A percentile compares a stretch with the other conserved stretches of the same genome.
phyloP scores from a whole-genome alignment of 2,113 vertebrate genomes.

The Aegotheles bennettii region DNA sequence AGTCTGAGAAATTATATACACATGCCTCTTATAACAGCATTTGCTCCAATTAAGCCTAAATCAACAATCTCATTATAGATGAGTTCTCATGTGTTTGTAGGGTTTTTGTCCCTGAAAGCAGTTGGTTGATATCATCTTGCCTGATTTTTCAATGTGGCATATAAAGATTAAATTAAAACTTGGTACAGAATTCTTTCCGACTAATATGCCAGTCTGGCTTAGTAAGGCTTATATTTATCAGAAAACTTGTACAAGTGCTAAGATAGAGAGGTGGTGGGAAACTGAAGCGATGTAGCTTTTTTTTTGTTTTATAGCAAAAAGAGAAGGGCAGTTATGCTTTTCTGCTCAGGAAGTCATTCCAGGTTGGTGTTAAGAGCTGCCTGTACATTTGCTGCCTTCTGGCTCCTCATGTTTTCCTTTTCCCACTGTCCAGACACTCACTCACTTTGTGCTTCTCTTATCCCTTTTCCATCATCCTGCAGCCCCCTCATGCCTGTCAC shows the following conservation, averaged over 20 bases:
- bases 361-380: background rate
- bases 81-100: background rate
- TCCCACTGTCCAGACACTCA: background rate
- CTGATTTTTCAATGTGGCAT: background rate
- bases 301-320: background rate
- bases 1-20: background rate
- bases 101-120: background rate
- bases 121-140: background rate
- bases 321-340: background rate
- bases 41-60: background rate
- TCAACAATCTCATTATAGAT: background rate
- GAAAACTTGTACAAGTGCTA: background rate
- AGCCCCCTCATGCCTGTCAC: background rate
- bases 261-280: background rate
- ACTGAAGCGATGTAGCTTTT: background rate
- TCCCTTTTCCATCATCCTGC: background rate
- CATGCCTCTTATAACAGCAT: background rate
- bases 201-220: background rate
- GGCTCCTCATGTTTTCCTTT: background rate
- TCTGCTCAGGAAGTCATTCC: background rate
- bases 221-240: background rate
- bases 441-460: background rate
- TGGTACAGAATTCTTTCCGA: background rate
- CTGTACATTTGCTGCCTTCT: background rate
- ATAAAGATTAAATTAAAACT: constrained; percentile 13